Conservation (phyloP, 2,888 invertebrate species). For the Lottia gigantea region DNA sequence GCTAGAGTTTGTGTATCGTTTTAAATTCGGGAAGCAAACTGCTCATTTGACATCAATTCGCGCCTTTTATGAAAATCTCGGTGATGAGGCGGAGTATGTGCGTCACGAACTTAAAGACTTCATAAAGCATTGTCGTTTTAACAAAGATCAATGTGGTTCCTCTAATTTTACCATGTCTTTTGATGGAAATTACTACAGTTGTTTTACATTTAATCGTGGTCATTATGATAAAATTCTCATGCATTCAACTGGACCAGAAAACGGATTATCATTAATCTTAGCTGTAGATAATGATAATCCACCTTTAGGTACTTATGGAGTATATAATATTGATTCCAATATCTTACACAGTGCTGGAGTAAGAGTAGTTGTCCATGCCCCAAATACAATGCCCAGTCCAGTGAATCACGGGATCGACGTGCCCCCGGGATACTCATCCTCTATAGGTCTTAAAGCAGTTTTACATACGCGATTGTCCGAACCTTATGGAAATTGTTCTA, state of each 20-base stretch:
- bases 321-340: slow-evolving; percentile 53
- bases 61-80: slow-evolving; percentile 56
- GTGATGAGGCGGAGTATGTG: slow-evolving; percentile 40
- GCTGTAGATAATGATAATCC: slow-evolving; percentile 58
- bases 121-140: slow-evolving; percentile 52
- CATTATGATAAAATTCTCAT: slow-evolving; percentile 41
- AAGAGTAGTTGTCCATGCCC: slow-evolving; percentile 56
- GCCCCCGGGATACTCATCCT: slow-evolving; percentile 59
- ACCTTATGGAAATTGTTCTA: slow-evolving; percentile 58
- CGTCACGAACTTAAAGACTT: slow-evolving; percentile 51
- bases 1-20: slow-evolving; percentile 38
- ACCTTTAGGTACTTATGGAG: slow-evolving; percentile 46
- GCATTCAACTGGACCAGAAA: slow-evolving; percentile 55
- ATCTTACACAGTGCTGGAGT: slow-evolving; percentile 57
- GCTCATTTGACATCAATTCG: slow-evolving; percentile 45
- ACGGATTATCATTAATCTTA: slow-evolving; percentile 55
- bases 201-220: slow-evolving; percentile 58
- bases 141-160: slow-evolving; percentile 42
- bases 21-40: slow-evolving; percentile 46
- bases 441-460: slow-evolving; percentile 49
- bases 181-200: slow-evolving; percentile 58
- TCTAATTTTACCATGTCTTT: slow-evolving; percentile 48
- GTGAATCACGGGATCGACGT: slow-evolving; percentile 59
- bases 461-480: slow-evolving; percentile 43
- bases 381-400: slow-evolving; percentile 58